phyloP scores from a whole-genome alignment of 2,797 vertebrate genomes.

The Parauchenoglanis ngamensis region DNA sequence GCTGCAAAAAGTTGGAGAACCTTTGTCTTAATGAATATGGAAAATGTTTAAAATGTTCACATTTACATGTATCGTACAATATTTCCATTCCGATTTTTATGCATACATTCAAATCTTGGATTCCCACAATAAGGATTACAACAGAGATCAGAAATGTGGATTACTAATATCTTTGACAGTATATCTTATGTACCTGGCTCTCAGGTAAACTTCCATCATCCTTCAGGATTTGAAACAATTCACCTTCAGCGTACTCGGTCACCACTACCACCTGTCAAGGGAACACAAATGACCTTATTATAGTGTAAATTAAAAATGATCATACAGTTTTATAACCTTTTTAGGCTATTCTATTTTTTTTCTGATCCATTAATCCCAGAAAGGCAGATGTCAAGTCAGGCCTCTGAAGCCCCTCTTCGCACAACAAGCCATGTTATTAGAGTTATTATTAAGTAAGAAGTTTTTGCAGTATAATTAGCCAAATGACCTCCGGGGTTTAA shows the following conservation, averaged over 20 bases:
- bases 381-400: not conserved
- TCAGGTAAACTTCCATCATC: conserved; percentile 90
- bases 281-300: conserved; percentile 31
- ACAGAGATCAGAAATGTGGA: not conserved
- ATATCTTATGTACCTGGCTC: conserved; percentile 76
- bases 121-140: not conserved
- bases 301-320: conserved; percentile 13
- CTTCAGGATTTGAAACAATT: conserved; percentile 93
- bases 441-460: not conserved
- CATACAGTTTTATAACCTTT: not conserved
- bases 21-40: not conserved
- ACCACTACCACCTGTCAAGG: conserved; percentile 89
- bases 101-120: not conserved
- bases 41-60: not conserved
- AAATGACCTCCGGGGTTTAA: conserved; percentile 16
- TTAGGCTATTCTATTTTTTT: not conserved
- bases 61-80: too few relatives aligned
- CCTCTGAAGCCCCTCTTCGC: not conserved
- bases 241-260: conserved; percentile 95
- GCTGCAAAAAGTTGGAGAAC: not conserved
- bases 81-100: not conserved
- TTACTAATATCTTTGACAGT: not conserved
- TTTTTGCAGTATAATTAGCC: conserved; percentile 10
- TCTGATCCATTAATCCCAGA: not conserved
- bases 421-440: not conserved